Conservation (phyloP, 2,888 invertebrate genomes). For the Notodonta dromedarius region DNA sequence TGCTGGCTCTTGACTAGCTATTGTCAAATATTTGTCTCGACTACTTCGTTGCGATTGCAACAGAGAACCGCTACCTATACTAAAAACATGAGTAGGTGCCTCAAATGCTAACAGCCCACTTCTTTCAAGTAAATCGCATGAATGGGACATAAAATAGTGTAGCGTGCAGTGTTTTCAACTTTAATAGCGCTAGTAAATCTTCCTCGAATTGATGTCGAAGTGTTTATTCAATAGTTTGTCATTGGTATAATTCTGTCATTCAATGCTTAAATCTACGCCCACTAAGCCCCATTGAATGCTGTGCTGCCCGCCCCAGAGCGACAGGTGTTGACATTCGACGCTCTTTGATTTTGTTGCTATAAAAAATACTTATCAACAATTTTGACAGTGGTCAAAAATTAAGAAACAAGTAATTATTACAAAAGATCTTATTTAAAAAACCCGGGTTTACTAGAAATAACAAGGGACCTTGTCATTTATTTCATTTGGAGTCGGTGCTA, state of each 20-base stretch:
- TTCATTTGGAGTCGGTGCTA: too few relatives aligned
- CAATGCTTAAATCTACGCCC: constrained; percentile 54
- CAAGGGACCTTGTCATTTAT: too few relatives aligned
- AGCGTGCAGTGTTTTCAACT: constrained; percentile 30
- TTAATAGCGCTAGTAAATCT: constrained; percentile 36
- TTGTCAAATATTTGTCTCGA: constrained; percentile 54
- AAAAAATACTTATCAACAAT: constrained; percentile 27
- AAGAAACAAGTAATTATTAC: background rate
- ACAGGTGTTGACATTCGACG: constrained; percentile 50
- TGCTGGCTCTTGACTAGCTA: constrained; percentile 44
- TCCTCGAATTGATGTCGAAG: constrained; percentile 32
- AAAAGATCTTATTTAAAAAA: too few relatives aligned
- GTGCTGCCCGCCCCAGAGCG: constrained; percentile 42
- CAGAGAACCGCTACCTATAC: constrained; percentile 3
- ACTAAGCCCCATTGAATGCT: constrained; percentile 48
- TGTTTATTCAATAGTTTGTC: constrained; percentile 42
- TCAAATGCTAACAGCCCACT: constrained; percentile 6
- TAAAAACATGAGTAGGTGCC: constrained; percentile 15
- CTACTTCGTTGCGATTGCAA: constrained; percentile 30
- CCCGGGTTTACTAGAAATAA: too few relatives aligned
- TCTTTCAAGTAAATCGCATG: constrained; percentile 11
- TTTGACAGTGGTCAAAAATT: constrained; percentile 22
- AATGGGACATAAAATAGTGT: constrained; percentile 21
- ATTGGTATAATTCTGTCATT: constrained; percentile 43
- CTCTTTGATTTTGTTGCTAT: constrained; percentile 26